phyloP scores from a whole-genome alignment of 2,888 invertebrate species.

The Rhagophthalmus giganteus region DNA sequence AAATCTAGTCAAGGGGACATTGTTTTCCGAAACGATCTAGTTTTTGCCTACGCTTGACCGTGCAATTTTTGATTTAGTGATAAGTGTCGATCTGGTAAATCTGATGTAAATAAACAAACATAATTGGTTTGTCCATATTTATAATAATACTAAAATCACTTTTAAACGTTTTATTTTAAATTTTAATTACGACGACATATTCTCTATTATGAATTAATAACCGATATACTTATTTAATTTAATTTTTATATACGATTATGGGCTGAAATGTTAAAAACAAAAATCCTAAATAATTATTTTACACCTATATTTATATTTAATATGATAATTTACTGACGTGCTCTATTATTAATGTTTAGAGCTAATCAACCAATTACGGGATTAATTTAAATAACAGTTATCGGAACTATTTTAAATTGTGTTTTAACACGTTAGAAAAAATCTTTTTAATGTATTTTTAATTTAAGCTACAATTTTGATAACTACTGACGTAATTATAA shows the following conservation, averaged over 20 bases:
- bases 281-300: too few species aligned
- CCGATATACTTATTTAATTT: too few species aligned
- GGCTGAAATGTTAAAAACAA: too few species aligned
- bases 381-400: conserved; percentile 22
- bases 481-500: conserved; percentile 28
- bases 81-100: conserved; percentile 21
- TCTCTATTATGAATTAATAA: too few species aligned
- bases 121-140: too few species aligned
- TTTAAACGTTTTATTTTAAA: too few species aligned
- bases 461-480: conserved; percentile 26
- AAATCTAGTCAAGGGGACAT: conserved; percentile 33
- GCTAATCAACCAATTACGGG: conserved; percentile 19
- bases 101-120: background rate
- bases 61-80: conserved; percentile 36
- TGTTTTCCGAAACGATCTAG: conserved; percentile 17
- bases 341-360: conserved; percentile 23
- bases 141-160: too few species aligned
- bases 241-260: too few species aligned
- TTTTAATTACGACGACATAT: too few species aligned
- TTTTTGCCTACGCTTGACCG: conserved; percentile 34
- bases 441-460: conserved; percentile 34
- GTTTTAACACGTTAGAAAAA: conserved; percentile 17
- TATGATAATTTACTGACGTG: too few species aligned
- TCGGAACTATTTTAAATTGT: conserved; percentile 23
- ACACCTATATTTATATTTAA: too few species aligned